phyloP scores from a whole-genome alignment of 2,113 vertebrate genomes.

The Junco hyemalis region DNA sequence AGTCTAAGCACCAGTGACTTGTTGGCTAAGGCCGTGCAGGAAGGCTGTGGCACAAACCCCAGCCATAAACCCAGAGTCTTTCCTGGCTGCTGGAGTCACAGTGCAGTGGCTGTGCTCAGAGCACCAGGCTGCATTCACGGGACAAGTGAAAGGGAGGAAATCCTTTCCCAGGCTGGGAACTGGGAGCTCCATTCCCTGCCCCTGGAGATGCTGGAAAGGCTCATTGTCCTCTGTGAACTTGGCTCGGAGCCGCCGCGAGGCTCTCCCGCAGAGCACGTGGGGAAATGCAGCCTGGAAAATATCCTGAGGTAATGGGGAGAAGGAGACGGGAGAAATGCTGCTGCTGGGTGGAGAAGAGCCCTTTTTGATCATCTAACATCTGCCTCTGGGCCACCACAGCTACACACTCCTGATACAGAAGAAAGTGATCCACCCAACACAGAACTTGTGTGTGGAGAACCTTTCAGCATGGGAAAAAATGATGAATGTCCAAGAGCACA shows the following conservation, averaged over 20 bases:
- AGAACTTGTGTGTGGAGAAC: neutral
- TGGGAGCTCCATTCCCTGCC: neutral
- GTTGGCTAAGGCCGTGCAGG: neutral
- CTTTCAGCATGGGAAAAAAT: neutral
- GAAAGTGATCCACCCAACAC: neutral
- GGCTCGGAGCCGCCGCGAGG: fast-evolving
- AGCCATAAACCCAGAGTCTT: neutral
- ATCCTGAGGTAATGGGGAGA: neutral
- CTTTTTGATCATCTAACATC: neutral
- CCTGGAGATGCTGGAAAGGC: neutral
- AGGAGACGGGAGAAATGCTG: neutral
- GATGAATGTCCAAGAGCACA: neutral
- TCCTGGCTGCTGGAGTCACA: neutral
- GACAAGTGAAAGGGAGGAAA: slow-evolving; percentile 31
- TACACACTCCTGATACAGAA: neutral
- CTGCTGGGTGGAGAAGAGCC: neutral
- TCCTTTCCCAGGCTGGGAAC: slow-evolving; percentile 24
- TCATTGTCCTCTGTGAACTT: neutral
- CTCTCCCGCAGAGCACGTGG: neutral
- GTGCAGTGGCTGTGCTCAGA: fast-evolving
- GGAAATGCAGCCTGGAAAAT: neutral
- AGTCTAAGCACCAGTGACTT: neutral
- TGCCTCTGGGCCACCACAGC: neutral
- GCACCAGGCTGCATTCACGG: neutral
- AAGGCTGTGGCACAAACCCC: neutral